These are phyloP conservation scores for Agriotes lineatus DNA, from an alignment of 2,888 invertebrate genomes.

Conservation along the genomic window DNA sequence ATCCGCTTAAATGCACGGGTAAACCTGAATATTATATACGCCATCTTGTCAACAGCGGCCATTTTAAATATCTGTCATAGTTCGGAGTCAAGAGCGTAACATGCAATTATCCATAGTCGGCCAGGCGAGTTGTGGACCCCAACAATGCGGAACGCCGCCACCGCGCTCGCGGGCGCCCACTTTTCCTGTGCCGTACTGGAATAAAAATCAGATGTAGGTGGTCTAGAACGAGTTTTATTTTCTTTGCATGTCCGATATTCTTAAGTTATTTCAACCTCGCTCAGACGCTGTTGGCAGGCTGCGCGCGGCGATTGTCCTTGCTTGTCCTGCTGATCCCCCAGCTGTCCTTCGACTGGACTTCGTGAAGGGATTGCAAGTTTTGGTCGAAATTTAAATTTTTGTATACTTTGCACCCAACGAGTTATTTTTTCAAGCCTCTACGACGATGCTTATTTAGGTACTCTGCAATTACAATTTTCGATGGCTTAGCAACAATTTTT, in stretches of 20 bases:
- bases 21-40: conserved; percentile 34
- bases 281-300: too few relatives aligned
- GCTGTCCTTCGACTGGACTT: too few relatives aligned
- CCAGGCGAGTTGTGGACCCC: conserved; percentile 18
- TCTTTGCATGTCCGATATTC: conserved; percentile 16
- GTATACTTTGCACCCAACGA: too few relatives aligned
- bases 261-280: conserved; percentile 12
- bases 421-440: too few relatives aligned
- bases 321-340: too few relatives aligned
- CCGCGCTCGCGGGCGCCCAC: conserved; percentile 8
- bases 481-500: too few relatives aligned
- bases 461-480: too few relatives aligned
- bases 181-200: conserved; percentile 39
- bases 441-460: too few relatives aligned
- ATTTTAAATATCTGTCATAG: conserved; percentile 49
- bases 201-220: conserved; percentile 42
- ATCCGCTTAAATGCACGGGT: conserved; percentile 30
- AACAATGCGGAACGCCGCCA: conserved; percentile 28
- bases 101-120: conserved; percentile 43
- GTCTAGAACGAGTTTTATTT: conserved; percentile 29
- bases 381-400: too few relatives aligned
- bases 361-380: too few relatives aligned
- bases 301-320: too few relatives aligned
- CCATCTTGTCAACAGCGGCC: conserved; percentile 49
- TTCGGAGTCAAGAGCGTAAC: conserved; percentile 42